phyloP scores from a whole-genome alignment of 2,113 vertebrate species.

The Pachyramphus minor region DNA sequence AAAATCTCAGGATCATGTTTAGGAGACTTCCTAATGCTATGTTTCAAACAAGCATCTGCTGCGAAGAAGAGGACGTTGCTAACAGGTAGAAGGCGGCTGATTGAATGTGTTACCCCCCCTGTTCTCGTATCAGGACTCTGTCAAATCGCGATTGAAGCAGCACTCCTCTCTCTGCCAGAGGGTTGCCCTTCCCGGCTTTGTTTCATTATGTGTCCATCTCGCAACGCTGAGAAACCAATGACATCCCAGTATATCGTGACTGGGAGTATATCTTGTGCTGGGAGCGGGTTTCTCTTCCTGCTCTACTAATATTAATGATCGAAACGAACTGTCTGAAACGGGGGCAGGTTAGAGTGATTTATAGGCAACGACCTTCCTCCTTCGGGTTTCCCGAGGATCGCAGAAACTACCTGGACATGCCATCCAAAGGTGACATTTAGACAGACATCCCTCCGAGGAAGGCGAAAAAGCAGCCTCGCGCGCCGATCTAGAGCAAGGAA shows the following conservation, averaged over 20 bases:
- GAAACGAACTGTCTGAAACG: neutral
- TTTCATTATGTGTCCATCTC: neutral
- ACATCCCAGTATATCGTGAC: neutral
- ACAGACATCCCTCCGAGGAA: neutral
- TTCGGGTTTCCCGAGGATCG: neutral
- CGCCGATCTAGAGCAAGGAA: neutral
- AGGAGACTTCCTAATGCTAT: neutral
- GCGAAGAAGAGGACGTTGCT: neutral
- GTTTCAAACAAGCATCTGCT: neutral
- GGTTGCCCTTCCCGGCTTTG: neutral
- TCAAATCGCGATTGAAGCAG: neutral
- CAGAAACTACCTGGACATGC: neutral
- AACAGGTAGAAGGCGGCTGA: neutral
- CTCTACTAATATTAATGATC: neutral
- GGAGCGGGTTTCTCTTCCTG: neutral
- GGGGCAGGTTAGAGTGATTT: neutral
- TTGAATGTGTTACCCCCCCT: no score
- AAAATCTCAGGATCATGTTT: neutral
- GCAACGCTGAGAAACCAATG: neutral
- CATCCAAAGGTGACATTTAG: neutral
- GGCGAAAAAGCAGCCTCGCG: neutral
- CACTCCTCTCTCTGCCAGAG: neutral
- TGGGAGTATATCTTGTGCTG: neutral
- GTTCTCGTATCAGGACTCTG: neutral
- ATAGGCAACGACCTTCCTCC: neutral